Evolutionary conservation across 2,888 invertebrate species (phyloP).

Genomic region (Brenthis ino): DNA sequence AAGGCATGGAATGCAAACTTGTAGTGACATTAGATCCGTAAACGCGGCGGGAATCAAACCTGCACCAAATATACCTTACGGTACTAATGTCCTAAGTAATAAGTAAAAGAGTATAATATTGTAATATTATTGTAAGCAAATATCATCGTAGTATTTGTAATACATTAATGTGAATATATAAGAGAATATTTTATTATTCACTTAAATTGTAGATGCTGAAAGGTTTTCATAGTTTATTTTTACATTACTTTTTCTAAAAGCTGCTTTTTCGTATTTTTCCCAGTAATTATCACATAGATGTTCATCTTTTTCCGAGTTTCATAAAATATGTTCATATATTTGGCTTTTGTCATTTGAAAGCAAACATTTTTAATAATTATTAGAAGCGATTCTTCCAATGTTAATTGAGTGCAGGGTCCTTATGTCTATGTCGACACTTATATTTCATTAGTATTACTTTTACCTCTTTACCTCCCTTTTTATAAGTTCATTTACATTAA

Average conservation of each 20-base stretch:
- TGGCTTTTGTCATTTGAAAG: too few relatives aligned
- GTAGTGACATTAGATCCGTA: constrained; percentile 19
- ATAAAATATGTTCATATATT: too few relatives aligned
- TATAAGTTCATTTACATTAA: background rate
- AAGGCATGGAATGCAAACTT: constrained; percentile 10
- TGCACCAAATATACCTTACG: background rate
- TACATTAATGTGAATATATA: too few relatives aligned
- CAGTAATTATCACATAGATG: too few relatives aligned
- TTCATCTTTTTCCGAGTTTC: too few relatives aligned
- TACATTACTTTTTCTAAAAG: too few relatives aligned
- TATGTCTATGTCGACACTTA: background rate
- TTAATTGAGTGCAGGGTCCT: background rate
- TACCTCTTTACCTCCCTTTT: background rate
- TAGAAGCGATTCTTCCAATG: background rate
- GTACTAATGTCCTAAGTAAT: background rate
- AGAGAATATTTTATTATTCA: too few relatives aligned
- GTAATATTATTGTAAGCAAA: constrained; percentile 1
- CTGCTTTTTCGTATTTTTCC: too few relatives aligned
- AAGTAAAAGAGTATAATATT: constrained; percentile 5
- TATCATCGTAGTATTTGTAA: too few relatives aligned
- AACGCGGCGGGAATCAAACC: background rate
- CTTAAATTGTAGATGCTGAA: too few relatives aligned
- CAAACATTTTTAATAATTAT: background rate
- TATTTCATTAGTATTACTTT: constrained; percentile 9
- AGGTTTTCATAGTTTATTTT: too few relatives aligned